Evolutionary conservation across 2,113 vertebrate genomes (phyloP), one percentile per base, ranked within the genome.

Genomic region (Sprattus sprattus): DNA sequence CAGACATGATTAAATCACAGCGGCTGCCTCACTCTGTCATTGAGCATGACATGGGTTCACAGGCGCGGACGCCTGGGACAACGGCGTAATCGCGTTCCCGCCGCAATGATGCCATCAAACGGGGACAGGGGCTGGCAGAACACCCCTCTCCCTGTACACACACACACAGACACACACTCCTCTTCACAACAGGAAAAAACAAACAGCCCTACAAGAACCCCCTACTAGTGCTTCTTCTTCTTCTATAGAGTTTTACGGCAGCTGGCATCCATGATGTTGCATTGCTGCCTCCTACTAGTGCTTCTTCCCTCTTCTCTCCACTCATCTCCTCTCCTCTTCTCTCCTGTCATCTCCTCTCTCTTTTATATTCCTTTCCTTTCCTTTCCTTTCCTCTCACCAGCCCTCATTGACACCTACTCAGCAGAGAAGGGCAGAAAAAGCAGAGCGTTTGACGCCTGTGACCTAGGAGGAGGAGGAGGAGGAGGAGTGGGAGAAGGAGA

Each of bases 51-150:
- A 85, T 45, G 22, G 85, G 88, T 84, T 87, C 86, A 85, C 83
- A 82, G 60, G 28, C 39, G 8, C 83, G 45, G 57, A 85, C 86
- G 13, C 90, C 82, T 84, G 89, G 89, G 90, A 89, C 16, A 71
- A 25, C 82, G 57, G 64, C 85, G 64, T 88, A 87, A 86, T 90
- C 86, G 82, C 80, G 49, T 81, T 85, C 84, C 85, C 88, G 84
- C 86, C 28, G 10, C 82, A 85, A 82, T 85, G 87, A 87, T 86
- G 90, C 86, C 86, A 83, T 91, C 89, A 90, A 88, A 91, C 50
- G 4, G 82, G 82, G 86, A 86, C 82, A 4, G 67, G 39, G 84
- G 82, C 49, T 3, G 81, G 44, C 64, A 82, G 80, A 18, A 47
- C 44, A 46, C 10, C 20, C 28, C 25, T 11, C n/a, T 32, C 22